Conservation (phyloP, 2,113 vertebrate species). For the Nothoprocta pentlandii region DNA sequence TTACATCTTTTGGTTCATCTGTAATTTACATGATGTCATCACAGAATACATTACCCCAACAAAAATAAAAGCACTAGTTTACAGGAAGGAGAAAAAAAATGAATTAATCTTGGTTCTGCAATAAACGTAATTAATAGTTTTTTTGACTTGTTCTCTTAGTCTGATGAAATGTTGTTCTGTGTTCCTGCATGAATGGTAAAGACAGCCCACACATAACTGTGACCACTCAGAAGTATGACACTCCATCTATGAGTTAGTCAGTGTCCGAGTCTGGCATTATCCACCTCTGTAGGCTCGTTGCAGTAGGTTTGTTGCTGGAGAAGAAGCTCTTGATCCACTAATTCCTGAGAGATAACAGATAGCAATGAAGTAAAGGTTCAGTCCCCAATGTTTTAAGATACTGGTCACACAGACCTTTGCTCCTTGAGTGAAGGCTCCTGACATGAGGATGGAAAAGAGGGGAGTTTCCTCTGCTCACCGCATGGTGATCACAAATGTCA, state of each 20-base stretch:
- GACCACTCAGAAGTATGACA: not conserved
- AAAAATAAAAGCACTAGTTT: not conserved
- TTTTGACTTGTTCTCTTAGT: not conserved
- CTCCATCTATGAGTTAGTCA: fast-evolving
- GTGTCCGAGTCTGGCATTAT: not conserved
- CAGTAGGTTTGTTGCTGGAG: not conserved
- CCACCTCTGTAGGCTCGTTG: not conserved
- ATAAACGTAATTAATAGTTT: not conserved
- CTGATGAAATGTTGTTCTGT: not conserved
- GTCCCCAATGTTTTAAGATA: not conserved
- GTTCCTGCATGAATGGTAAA: fast-evolving
- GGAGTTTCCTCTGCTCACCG: constrained; percentile 52
- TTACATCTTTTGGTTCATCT: not conserved
- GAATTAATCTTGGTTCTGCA: not conserved
- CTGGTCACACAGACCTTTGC: not conserved
- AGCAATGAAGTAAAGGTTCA: not conserved
- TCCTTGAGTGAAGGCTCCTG: not conserved
- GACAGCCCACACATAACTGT: not conserved
- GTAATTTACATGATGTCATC: not conserved
- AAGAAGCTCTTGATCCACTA: not conserved
- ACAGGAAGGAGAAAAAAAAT: not conserved
- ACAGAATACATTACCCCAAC: not conserved
- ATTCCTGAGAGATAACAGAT: not conserved
- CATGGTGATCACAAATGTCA: constrained; percentile 49
- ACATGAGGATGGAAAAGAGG: not conserved